These are phyloP conservation scores for Papilio dardanus DNA, from an alignment of 1,140 invertebrate genomes.

Conservation along the genomic window DNA sequence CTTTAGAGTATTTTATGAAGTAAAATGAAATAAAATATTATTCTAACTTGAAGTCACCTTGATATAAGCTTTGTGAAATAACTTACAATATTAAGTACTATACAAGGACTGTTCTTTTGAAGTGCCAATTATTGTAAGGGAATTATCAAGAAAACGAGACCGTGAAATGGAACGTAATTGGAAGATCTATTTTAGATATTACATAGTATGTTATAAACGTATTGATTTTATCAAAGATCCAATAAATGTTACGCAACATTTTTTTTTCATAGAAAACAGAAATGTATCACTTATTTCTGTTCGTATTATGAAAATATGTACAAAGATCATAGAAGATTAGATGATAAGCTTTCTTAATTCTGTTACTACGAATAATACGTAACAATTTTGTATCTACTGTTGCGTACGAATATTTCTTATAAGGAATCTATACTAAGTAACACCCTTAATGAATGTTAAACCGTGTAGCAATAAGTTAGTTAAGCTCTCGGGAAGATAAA, in stretches of 20 bases:
- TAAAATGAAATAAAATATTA: neutral
- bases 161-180: neutral
- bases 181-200: neutral
- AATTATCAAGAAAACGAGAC: neutral
- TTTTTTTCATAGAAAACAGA: too few species aligned
- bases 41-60: neutral
- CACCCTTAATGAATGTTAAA: too few species aligned
- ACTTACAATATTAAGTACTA: conserved; percentile 14
- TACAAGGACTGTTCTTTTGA: neutral
- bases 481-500: neutral
- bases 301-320: too few species aligned
- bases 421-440: too few species aligned
- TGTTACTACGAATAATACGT: too few species aligned
- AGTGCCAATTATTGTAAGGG: conserved; percentile 9
- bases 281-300: too few species aligned
- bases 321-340: too few species aligned
- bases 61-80: neutral
- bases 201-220: neutral
- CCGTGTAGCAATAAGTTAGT: too few species aligned
- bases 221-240: neutral
- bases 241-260: neutral
- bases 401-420: too few species aligned
- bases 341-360: too few species aligned
- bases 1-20: neutral
- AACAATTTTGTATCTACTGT: too few species aligned